Conservation (phyloP, 2,797 vertebrate genomes). For the Rhabdomys pumilio region DNA sequence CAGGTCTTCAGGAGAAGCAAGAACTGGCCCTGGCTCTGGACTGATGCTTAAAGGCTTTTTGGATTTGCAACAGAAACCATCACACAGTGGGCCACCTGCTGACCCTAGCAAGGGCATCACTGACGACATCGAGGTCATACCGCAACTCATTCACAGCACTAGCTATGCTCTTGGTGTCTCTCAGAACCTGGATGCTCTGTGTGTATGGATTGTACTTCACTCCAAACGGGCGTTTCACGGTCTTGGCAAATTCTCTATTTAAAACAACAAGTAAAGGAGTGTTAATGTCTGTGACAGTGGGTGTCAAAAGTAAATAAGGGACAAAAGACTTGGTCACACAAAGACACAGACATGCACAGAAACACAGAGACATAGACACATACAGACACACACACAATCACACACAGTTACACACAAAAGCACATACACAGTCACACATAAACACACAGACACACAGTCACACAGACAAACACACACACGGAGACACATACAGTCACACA, state of each 20-base stretch:
- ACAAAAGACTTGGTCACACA: slow-evolving; percentile 7
- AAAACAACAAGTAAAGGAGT: slow-evolving; percentile 68
- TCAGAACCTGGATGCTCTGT: slow-evolving; percentile 96
- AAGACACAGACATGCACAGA: background rate
- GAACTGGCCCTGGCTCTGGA: background rate
- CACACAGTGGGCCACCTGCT: slow-evolving; percentile 94
- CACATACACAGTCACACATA: background rate
- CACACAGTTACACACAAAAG: background rate
- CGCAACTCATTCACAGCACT: slow-evolving; percentile 95
- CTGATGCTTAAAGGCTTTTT: background rate
- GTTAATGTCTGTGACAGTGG: slow-evolving; percentile 3
- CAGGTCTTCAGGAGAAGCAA: slow-evolving; percentile 54
- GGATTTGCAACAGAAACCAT: slow-evolving; percentile 57
- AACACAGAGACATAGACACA: background rate
- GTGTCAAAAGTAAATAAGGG: slow-evolving; percentile 61
- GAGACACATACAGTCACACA: background rate
- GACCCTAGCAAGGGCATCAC: slow-evolving; percentile 95
- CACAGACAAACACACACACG: background rate
- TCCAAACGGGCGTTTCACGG: slow-evolving; percentile 97
- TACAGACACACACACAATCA: background rate
- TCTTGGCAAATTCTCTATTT: slow-evolving; percentile 98
- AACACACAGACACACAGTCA: background rate
- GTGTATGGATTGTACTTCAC: slow-evolving; percentile 98
- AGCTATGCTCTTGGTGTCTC: slow-evolving; percentile 95
- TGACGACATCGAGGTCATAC: slow-evolving; percentile 96